phyloP scores from a whole-genome alignment of 2,888 invertebrate species.

The Philaethria dido region DNA sequence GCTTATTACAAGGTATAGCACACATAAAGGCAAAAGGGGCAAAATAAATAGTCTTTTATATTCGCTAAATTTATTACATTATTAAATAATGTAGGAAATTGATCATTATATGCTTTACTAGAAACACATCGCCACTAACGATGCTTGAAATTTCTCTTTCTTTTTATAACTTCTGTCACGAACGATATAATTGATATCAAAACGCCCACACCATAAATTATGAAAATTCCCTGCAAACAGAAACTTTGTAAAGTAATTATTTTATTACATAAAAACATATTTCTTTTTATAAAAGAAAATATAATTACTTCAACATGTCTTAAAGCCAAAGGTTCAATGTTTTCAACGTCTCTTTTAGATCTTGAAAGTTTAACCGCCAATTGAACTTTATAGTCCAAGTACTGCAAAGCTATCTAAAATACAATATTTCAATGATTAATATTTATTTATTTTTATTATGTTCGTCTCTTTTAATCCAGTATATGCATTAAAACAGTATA shows the following conservation, averaged over 20 bases:
- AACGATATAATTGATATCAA: slow-evolving; percentile 53
- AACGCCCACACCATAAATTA: slow-evolving; percentile 59
- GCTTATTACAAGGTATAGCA: too few relatives aligned
- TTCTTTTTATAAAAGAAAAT: not conserved
- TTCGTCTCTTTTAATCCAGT: too few relatives aligned
- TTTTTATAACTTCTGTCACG: slow-evolving; percentile 51
- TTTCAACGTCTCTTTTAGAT: slow-evolving; percentile 61
- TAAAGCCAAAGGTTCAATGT: slow-evolving; percentile 56
- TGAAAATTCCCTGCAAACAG: slow-evolving; percentile 67
- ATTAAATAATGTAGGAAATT: too few relatives aligned
- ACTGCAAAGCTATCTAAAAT: slow-evolving; percentile 77
- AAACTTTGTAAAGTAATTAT: slow-evolving; percentile 19
- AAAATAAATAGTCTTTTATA: too few relatives aligned
- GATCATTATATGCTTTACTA: too few relatives aligned
- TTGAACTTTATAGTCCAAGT: slow-evolving; percentile 81
- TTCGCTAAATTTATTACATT: too few relatives aligned
- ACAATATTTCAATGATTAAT: not conserved
- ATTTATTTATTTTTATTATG: too few relatives aligned
- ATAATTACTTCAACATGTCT: slow-evolving; percentile 62
- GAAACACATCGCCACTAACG: not conserved
- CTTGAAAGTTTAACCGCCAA: slow-evolving; percentile 77
- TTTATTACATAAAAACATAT: not conserved
- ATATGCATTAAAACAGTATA: too few relatives aligned
- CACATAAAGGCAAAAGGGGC: too few relatives aligned
- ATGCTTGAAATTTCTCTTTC: slow-evolving; percentile 26